Base-by-base conservation (phyloP, 1,140 invertebrate species). In the Zelostemma sp. region DNA sequence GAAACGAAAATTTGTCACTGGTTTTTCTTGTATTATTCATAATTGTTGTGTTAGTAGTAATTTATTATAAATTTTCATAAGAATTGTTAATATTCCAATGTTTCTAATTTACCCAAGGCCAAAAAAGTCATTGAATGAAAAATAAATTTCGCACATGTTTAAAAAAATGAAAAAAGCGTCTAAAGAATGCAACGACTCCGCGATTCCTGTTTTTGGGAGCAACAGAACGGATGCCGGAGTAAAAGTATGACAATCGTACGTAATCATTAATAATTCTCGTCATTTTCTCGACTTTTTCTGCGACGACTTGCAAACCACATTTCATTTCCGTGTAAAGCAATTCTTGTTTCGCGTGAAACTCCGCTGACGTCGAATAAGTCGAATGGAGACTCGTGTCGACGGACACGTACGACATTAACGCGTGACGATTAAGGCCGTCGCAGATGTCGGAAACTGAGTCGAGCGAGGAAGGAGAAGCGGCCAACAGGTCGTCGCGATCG, bases 401-500 rank as follows among this genome's bases (percentile, higher is more conserved):
- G 33, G 25, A 58, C 66, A 72, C 62, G 55, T 66, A 60, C 38
- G 16, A 33, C 68, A 75, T 78, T 77, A 76, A 66, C 14, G 66
- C 68, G 67, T 65, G 55, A 71, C 70, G 62, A 79, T 77, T 79
- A 79, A 68, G 68, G 65, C 50, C 25, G 60, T 71, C 66, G 51
- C 41, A 46, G 65, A 28, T 38, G 59, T 69, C 55, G 40, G 58
- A 62, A 58, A 75, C 70, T 33, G 57, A 71, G 45, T 58, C 41
- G 33, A 31, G 48, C 25, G 41, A n/a, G 19, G 14, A 66, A 73
- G 57, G 65, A 73, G 43, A 15, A 49, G 19, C 51, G 50, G 25
- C 21, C 47, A 35, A 33, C 63, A 66, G 50, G 56, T 66, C 58
- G 45, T 28, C 46, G 28, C 48, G 14, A 46, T 41, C 16, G 14